These are phyloP conservation scores for Phalanger gymnotis DNA, from an alignment of 2,797 vertebrate species.

Conservation along the genomic window DNA sequence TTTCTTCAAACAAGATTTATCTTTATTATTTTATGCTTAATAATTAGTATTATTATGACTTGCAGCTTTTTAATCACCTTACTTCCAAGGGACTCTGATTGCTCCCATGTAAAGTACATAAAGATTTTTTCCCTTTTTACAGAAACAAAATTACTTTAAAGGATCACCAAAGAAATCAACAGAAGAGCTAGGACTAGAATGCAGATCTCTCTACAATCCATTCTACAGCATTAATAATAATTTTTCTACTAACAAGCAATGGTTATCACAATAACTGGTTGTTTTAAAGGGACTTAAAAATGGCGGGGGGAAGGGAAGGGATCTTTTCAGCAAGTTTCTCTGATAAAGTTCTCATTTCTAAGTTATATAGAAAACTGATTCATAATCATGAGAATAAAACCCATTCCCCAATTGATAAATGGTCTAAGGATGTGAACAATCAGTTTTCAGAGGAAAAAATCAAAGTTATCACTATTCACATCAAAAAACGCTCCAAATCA, in stretches of 20 bases:
- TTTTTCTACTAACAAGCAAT: conserved; percentile 44
- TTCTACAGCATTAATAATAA: neutral
- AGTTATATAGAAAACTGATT: neutral
- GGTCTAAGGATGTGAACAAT: neutral
- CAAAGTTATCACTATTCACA: neutral
- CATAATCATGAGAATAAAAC: neutral
- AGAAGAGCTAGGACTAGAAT: conserved; percentile 24
- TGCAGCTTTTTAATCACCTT: conserved; percentile 20
- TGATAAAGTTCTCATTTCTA: neutral
- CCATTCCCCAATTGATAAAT: conserved; percentile 10
- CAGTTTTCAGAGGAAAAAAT: neutral
- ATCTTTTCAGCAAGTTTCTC: neutral
- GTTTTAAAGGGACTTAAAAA: neutral
- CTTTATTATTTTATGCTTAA: conserved; percentile 33
- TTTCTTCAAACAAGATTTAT: neutral
- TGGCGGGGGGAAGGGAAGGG: neutral
- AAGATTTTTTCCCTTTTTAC: neutral
- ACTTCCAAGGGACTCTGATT: conserved; percentile 14
- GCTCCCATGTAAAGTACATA: conserved; percentile 37
- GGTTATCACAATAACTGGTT: conserved; percentile 29
- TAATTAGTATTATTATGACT: conserved; percentile 16
- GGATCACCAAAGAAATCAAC: conserved; percentile 48
- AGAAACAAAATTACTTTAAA: neutral
- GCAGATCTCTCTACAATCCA: conserved; percentile 21
- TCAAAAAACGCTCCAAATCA: neutral